Base-by-base conservation (phyloP, 2,797 vertebrate species). In the Delichon dasypus region DNA sequence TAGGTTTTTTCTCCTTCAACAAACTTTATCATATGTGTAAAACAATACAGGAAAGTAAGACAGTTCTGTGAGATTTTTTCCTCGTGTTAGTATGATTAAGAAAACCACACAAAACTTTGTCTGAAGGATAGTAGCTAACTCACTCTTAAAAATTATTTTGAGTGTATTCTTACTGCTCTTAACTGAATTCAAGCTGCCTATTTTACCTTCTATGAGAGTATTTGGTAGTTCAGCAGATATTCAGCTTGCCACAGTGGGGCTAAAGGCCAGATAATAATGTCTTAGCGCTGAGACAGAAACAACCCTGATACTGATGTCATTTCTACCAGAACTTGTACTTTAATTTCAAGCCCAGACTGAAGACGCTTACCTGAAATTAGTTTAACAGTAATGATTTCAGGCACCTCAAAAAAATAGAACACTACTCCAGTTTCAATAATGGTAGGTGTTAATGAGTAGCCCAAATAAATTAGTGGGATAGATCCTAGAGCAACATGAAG, bases 131-230 rank as follows among this genome's bases (percentile, higher is more conserved):
- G 58, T 62, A 87, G 44, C 10, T 95, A 89, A 62, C 25, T 40
- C 81, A 66, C 58, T 86, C 34, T 83, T 70, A 27, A 86, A 94
- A 93, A 21, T 23, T 0, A 80, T 90, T 97, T 54, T 75, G 85
- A 91, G 72, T 88, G 23, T 40, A 89, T 50, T 30, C 48, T 72
- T 93, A 81, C 78, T 91, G 51, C 36, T 95, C 48, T 72, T 87
- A 92, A 73, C 34, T 62, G 57, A 95, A 85, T 71, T 81, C 47
- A 68, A 91, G 57, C 5, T 85, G 20, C 38, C 68, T 68, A 8
- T 78, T 94, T 90, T 73, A 60, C 80, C 18, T 54, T 78, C 10
- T 86, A 38, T 89, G 58, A 82, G 32, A 89, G 29, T 55, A 44
- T 77, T 88, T 92, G 38, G 11, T 58, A 80, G 22, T 84, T 93